Percentiles rank a stretch among this genome's conserved stretches.
phyloP scores from a whole-genome alignment of 2,113 vertebrate genomes.

The Menura novaehollandiae region DNA sequence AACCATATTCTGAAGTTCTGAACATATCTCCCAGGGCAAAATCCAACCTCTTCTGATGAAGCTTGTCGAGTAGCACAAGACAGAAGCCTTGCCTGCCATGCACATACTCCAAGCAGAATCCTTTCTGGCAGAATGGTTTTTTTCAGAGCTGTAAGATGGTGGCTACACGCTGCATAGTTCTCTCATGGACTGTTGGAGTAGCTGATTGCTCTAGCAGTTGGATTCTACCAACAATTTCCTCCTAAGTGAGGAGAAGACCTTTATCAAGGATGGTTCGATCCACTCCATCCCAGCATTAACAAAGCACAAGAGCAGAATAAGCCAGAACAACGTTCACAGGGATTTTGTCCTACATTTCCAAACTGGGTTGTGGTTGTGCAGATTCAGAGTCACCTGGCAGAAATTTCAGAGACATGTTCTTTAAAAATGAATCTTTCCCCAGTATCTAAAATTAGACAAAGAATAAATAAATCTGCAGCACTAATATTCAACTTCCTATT shows the following conservation, averaged over 20 bases:
- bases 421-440: not conserved
- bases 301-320: not conserved
- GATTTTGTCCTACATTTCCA: not conserved
- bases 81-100: not conserved
- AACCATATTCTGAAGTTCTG: not conserved
- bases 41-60: not conserved
- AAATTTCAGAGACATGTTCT: not conserved
- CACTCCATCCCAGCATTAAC: not conserved
- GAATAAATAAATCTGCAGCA: not conserved
- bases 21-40: not conserved
- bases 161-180: fast-evolving
- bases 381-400: not conserved
- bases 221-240: not conserved
- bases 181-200: not conserved
- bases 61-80: not conserved
- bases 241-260: not conserved
- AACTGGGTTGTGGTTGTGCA: not conserved
- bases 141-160: not conserved
- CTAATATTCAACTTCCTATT: conserved; percentile 11
- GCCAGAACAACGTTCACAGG: fast-evolving
- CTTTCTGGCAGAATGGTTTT: not conserved
- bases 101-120: not conserved
- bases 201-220: not conserved
- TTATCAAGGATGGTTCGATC: not conserved
- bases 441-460: not conserved